A percentile compares a stretch with the other conserved stretches of the same genome.
Conservation (phyloP, 2,888 invertebrate genomes). For the Cephus nigrinus region DNA sequence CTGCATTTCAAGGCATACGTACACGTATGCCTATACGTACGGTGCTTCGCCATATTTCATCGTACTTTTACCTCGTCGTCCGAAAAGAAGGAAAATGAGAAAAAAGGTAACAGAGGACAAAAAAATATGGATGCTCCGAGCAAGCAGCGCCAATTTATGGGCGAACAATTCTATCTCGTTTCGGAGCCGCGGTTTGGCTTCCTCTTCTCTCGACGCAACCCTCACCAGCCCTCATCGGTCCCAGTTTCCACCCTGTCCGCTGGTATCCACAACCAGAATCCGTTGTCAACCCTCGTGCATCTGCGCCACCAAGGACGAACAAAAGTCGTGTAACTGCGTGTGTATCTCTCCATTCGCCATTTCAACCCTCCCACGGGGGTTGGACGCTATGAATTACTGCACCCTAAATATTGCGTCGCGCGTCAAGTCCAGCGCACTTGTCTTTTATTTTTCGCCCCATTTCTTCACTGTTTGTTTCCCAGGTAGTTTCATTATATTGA, state of each 20-base stretch:
- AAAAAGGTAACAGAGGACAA: constrained; percentile 19
- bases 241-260: neutral
- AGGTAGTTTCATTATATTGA: neutral
- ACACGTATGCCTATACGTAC: neutral
- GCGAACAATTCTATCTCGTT: constrained; percentile 41
- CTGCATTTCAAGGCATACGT: neutral
- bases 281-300: neutral
- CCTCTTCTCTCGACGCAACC: constrained; percentile 15
- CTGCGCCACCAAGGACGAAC: constrained; percentile 22
- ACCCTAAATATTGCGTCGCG: constrained; percentile 14
- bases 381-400: constrained; percentile 17
- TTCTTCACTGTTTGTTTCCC: neutral
- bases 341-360: neutral
- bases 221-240: neutral
- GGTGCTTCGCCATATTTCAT: constrained; percentile 5
- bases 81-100: constrained; percentile 16
- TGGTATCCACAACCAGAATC: neutral
- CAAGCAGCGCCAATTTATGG: constrained; percentile 45
- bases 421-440: constrained; percentile 16
- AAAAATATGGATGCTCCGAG: constrained; percentile 14
- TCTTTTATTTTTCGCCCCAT: neutral
- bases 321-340: constrained; percentile 30
- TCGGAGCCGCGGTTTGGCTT: constrained; percentile 27
- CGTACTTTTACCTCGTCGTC: constrained; percentile 2
- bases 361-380: neutral